Percentiles rank a stretch among this genome's conserved stretches.
Evolutionary conservation across 2,888 invertebrate species (phyloP).

Genomic region (Cremastinae sp.): DNA sequence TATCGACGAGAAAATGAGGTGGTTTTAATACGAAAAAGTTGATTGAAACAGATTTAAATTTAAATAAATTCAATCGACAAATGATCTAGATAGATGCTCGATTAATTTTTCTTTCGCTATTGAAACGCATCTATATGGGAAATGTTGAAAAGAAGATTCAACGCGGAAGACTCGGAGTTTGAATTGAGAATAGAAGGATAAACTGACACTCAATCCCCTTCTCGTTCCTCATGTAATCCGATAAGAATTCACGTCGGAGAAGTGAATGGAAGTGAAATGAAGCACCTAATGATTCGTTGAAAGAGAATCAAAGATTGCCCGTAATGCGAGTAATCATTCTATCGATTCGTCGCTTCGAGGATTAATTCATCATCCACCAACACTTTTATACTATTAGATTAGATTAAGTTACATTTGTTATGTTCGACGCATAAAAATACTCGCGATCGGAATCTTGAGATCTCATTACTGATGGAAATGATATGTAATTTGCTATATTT

Average conservation of each 20-base stretch:
- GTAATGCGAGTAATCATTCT: constrained; percentile 19
- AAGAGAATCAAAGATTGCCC: constrained; percentile 1
- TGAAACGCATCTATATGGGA: background rate
- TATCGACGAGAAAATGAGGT: no score
- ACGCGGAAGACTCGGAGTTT: background rate
- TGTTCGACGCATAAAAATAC: no score
- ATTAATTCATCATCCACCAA: constrained; percentile 4
- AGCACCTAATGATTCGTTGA: constrained; percentile 6
- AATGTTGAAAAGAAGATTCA: background rate
- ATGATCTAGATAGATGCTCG: no score
- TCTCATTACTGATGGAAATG: no score
- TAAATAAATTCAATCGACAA: no score
- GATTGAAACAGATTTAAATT: no score
- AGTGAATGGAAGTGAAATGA: background rate
- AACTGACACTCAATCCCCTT: constrained; percentile 37
- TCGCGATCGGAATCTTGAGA: no score
- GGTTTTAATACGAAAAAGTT: no score
- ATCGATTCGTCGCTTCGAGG: constrained; percentile 16
- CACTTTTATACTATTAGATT: no score
- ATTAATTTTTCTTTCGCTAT: no score
- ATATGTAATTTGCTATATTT: no score
- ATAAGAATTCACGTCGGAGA: constrained; percentile 23
- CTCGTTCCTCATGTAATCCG: constrained; percentile 30
- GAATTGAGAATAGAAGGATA: constrained; percentile 21
- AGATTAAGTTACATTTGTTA: no score